phyloP scores from a whole-genome alignment of 1,140 invertebrate genomes.

The Nautilus pompilius region DNA sequence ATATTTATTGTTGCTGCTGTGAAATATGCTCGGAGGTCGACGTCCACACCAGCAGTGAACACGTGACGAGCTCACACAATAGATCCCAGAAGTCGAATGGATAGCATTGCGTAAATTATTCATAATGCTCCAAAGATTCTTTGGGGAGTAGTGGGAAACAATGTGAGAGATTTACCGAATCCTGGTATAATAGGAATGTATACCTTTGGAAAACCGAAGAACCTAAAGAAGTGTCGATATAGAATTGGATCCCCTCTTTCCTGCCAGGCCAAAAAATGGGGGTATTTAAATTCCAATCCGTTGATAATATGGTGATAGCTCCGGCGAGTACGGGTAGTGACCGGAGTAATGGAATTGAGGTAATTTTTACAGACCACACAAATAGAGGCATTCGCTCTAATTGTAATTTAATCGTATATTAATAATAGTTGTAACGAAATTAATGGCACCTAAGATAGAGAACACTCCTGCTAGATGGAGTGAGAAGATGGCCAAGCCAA shows the following conservation, averaged over 20 bases:
- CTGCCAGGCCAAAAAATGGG: neutral
- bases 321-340: neutral
- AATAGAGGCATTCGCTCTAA: neutral
- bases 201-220: neutral
- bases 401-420: neutral
- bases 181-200: neutral
- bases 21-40: neutral
- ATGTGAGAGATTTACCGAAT: neutral
- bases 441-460: too few relatives aligned
- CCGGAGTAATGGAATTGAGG: neutral
- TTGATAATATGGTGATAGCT: neutral
- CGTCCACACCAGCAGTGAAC: neutral
- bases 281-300: neutral
- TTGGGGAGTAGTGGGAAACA: neutral
- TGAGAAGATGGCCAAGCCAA: too few relatives aligned
- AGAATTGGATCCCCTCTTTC: neutral
- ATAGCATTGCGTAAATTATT: neutral
- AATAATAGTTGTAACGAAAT: neutral
- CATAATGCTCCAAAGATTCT: neutral
- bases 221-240: neutral
- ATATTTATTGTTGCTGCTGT: neutral
- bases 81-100: neutral
- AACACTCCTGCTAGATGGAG: too few relatives aligned
- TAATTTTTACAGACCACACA: neutral
- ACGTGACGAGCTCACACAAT: neutral